These are phyloP conservation scores for Cheilosia vulpina DNA, from an alignment of 2,888 invertebrate species.

Conservation along the genomic window DNA sequence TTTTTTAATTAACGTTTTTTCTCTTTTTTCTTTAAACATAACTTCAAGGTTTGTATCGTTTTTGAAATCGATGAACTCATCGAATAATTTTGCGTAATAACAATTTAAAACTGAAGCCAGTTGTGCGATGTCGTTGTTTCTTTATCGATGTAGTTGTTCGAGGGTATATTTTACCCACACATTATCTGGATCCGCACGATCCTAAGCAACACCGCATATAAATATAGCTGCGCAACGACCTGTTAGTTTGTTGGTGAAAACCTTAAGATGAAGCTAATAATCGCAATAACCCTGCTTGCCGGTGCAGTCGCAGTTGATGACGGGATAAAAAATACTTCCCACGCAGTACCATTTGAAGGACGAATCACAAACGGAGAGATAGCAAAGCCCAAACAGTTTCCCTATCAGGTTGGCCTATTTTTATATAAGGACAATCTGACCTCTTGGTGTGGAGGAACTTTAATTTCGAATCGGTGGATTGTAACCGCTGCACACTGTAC, in stretches of 20 bases:
- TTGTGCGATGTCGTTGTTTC: no score
- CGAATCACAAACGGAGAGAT: conserved; percentile 80
- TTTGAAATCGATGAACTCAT: no score
- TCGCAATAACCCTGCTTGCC: neutral
- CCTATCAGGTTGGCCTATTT: conserved; percentile 80
- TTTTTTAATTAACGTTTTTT: no score
- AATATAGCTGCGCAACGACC: neutral
- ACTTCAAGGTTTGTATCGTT: no score
- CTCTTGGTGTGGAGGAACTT: conserved; percentile 81
- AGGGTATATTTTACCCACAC: no score
- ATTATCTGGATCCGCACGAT: no score
- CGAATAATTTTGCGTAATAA: no score
- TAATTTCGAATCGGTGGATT: conserved; percentile 79
- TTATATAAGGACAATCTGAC: conserved; percentile 73
- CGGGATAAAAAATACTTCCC: conserved; percentile 7
- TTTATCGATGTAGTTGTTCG: no score
- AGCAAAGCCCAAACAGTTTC: conserved; percentile 79
- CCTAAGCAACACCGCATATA: neutral
- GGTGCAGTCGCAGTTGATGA: conserved; percentile 35
- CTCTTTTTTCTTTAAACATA: no score
- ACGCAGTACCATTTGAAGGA: conserved; percentile 55
- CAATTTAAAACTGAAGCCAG: no score
- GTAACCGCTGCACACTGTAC: conserved; percentile 82
- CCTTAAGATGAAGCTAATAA: conserved; percentile 16
- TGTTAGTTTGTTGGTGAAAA: neutral